Evolutionary conservation across 2,888 invertebrate species (phyloP).

Genomic region (Drosophila siamana): DNA sequence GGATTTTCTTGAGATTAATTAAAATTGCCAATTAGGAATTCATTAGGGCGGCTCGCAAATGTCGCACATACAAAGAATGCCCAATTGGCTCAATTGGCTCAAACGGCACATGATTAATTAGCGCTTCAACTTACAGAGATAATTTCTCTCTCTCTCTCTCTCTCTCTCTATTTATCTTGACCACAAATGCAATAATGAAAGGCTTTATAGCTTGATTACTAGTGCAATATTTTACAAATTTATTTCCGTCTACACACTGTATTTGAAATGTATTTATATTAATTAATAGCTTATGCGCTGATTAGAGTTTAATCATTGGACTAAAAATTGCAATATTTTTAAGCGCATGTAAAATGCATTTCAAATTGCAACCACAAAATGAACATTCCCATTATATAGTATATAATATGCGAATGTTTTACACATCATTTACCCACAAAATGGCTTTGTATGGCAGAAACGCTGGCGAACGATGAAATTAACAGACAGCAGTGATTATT

Average conservation of each 20-base stretch:
- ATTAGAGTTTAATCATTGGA: no score
- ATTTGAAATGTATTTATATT: background rate
- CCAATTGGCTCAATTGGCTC: background rate
- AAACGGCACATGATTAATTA: background rate
- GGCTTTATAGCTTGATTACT: background rate
- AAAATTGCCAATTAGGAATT: constrained; percentile 56
- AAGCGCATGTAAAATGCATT: background rate
- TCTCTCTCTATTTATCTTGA: no score
- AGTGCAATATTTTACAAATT: background rate
- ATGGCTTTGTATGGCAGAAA: background rate
- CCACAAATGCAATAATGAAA: no score
- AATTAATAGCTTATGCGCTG: background rate
- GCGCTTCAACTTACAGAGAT: no score
- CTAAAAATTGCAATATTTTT: background rate
- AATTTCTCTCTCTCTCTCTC: no score
- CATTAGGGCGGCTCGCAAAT: background rate
- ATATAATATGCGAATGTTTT: background rate
- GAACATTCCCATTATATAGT: background rate
- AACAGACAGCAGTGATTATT: background rate
- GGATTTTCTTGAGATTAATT: constrained; percentile 79
- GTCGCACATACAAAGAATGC: background rate
- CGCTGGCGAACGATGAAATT: no score
- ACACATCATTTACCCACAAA: background rate
- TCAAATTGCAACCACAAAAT: background rate
- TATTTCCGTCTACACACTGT: background rate